Evolutionary conservation across 2,888 invertebrate genomes (phyloP).

Genomic region (Netelia inedita): DNA sequence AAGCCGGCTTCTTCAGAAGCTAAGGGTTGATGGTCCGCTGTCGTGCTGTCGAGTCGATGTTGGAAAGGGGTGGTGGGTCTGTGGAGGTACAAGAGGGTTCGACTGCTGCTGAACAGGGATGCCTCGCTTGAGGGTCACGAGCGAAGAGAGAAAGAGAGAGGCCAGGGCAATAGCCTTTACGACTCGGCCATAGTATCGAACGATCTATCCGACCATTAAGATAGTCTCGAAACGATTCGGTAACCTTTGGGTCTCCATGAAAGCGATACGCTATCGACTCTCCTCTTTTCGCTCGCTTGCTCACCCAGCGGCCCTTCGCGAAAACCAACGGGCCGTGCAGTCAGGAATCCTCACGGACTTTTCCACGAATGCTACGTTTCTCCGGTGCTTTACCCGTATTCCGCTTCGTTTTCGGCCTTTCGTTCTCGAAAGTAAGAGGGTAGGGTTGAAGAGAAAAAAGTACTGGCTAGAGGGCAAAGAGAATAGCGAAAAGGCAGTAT

Average conservation of each 20-base stretch:
- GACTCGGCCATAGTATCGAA: slow-evolving; percentile 85
- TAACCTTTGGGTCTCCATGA: slow-evolving; percentile 85
- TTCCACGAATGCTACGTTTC: slow-evolving; percentile 78
- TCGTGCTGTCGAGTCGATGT: slow-evolving; percentile 50
- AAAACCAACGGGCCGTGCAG: slow-evolving; percentile 54
- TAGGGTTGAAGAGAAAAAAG: slow-evolving; percentile 4
- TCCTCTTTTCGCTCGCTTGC: slow-evolving; percentile 58
- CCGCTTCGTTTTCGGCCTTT: slow-evolving; percentile 59
- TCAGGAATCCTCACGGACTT: slow-evolving; percentile 73
- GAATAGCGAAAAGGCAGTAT: background rate
- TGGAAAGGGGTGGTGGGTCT: slow-evolving; percentile 53
- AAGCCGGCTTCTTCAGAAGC: slow-evolving; percentile 77
- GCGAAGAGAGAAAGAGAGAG: slow-evolving; percentile 67
- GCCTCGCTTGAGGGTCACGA: slow-evolving; percentile 69
- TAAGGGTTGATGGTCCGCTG: slow-evolving; percentile 70
- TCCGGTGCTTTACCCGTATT: slow-evolving; percentile 54
- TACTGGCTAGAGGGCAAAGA: background rate
- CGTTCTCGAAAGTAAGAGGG: slow-evolving; percentile 28
- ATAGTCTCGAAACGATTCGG: slow-evolving; percentile 85
- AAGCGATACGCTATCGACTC: slow-evolving; percentile 85
- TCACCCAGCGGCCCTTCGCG: slow-evolving; percentile 69
- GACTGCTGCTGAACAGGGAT: slow-evolving; percentile 55
- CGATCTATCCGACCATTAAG: slow-evolving; percentile 85
- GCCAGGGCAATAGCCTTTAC: slow-evolving; percentile 85
- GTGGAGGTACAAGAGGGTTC: slow-evolving; percentile 56